Percentiles rank a stretch among this genome's conserved stretches.
phyloP scores from a whole-genome alignment of 1,140 invertebrate genomes.

The Drosophila cardini region DNA sequence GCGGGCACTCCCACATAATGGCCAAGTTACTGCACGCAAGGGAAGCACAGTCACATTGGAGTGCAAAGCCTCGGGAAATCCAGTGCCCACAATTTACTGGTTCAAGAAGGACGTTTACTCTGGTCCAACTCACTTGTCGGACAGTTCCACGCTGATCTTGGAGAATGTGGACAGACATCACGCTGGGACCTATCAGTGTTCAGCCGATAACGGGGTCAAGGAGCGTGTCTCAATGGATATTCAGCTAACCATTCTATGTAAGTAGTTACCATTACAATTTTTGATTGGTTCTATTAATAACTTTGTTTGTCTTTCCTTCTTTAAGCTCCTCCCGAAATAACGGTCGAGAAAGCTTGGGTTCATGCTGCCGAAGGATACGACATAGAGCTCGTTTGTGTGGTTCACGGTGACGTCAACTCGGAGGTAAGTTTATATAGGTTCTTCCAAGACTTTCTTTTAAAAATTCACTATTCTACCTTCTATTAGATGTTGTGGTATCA shows the following conservation, averaged over 20 bases:
- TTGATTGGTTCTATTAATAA: background rate
- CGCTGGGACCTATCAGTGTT: constrained; percentile 88
- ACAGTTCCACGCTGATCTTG: constrained; percentile 86
- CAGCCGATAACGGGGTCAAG: constrained; percentile 88
- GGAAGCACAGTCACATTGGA: constrained; percentile 87
- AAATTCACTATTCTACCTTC: constrained; percentile 4
- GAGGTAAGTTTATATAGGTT: constrained; percentile 75
- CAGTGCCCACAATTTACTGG: constrained; percentile 84
- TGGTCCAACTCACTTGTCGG: constrained; percentile 82
- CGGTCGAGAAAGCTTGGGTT: constrained; percentile 85
- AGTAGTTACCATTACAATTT: constrained; percentile 55
- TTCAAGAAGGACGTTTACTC: constrained; percentile 84
- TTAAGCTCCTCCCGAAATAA: constrained; percentile 86
- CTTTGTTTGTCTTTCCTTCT: background rate
- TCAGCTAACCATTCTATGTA: constrained; percentile 87
- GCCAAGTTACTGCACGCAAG: constrained; percentile 86
- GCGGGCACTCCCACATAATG: constrained; percentile 85
- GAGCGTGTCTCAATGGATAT: constrained; percentile 87
- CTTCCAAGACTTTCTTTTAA: background rate
- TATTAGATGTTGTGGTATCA: constrained; percentile 87
- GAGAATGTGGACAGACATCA: constrained; percentile 87
- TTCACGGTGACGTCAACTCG: constrained; percentile 85
- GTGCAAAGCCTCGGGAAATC: constrained; percentile 87
- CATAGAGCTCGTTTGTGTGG: constrained; percentile 85
- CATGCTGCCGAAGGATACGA: constrained; percentile 86